Conservation (phyloP, 2,113 vertebrate genomes). For the Eonycteris spelaea region DNA sequence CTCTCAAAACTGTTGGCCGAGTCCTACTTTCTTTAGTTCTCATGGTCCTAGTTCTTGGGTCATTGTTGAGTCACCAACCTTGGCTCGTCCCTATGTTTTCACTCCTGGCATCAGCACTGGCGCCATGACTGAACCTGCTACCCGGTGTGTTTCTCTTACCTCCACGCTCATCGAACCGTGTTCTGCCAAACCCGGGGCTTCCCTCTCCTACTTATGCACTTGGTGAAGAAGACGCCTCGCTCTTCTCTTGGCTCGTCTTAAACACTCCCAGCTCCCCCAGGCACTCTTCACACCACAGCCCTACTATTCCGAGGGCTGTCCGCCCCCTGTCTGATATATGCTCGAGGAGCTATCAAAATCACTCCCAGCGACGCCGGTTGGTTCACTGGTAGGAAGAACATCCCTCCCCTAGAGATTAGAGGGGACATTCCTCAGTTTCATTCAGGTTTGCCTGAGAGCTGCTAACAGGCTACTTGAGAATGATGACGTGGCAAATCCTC, state of each 20-base stretch:
- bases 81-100: background rate
- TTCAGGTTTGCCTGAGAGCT: conserved; percentile 38
- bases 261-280: background rate
- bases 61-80: background rate
- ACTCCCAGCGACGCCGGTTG: background rate
- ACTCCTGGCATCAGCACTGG: rapidly evolving
- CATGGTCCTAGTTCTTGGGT: background rate
- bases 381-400: background rate
- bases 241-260: background rate
- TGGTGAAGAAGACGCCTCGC: background rate
- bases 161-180: background rate
- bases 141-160: background rate
- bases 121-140: no score
- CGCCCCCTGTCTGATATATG: background rate
- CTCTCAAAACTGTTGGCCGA: background rate
- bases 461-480: background rate
- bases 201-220: background rate
- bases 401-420: background rate
- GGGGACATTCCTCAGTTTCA: conserved; percentile 36
- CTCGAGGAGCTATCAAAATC: background rate
- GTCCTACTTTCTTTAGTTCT: background rate
- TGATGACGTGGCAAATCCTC: background rate
- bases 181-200: background rate
- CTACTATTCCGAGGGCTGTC: background rate
- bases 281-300: background rate